Percentiles rank a stretch among this genome's conserved stretches.
phyloP scores from a whole-genome alignment of 2,113 vertebrate species.

The Laterallus jamaicensis region DNA sequence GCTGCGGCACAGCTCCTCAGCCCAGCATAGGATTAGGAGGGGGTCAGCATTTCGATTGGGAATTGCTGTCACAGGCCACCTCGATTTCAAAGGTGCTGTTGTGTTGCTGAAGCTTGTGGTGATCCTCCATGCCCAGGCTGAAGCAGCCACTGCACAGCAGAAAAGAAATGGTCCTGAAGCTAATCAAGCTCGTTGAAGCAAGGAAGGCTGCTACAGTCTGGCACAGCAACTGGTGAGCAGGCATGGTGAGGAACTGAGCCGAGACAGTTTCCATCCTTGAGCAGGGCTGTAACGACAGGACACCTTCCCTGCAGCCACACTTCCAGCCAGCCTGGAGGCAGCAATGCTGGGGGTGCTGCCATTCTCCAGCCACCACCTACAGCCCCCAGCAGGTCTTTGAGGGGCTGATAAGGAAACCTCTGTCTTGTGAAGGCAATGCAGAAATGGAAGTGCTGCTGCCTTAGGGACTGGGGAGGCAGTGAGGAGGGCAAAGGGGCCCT shows the following conservation, averaged over 20 bases:
- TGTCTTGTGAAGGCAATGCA: fast-evolving
- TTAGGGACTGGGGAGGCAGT: background rate
- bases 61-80: background rate
- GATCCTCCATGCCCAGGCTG: background rate
- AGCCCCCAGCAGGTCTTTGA: fast-evolving
- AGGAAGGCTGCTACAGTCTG: background rate
- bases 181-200: background rate
- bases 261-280: background rate
- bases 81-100: fast-evolving
- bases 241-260: fast-evolving
- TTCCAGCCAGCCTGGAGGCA: background rate
- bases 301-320: background rate
- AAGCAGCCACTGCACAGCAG: background rate
- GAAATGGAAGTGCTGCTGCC: background rate
- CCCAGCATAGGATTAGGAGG: background rate
- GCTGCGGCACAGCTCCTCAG: background rate
- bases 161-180: background rate
- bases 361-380: background rate
- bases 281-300: background rate
- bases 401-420: background rate
- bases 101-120: background rate
- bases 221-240: background rate
- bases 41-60: background rate
- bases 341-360: background rate
- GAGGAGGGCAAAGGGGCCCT: background rate